phyloP scores from a whole-genome alignment of 53 echinoderm and acorn worm genomes.

The Hippasteria phrygiana region DNA sequence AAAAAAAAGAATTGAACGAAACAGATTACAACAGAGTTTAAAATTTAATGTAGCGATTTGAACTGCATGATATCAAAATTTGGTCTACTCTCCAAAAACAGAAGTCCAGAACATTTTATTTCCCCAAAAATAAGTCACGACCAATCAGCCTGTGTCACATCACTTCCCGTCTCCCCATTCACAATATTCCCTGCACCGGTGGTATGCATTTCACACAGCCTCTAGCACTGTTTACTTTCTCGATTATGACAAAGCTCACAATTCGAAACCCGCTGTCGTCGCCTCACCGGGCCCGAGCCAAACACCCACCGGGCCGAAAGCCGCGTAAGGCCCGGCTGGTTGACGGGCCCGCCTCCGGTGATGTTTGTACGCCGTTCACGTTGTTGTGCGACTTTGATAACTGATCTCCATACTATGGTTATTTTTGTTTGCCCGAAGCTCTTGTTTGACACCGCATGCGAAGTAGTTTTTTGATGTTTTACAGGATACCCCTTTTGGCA shows the following conservation, averaged over 20 bases:
- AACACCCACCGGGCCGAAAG: conserved; percentile 42
- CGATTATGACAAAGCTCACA: conserved; percentile 34
- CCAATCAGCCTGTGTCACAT: conserved; percentile 37
- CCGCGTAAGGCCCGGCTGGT: conserved; percentile 21
- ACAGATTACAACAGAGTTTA: background rate
- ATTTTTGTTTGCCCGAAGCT: conserved; percentile 46
- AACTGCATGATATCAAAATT: background rate
- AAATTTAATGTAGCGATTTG: background rate
- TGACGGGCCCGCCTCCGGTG: background rate
- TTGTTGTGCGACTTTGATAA: background rate
- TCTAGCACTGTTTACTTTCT: conserved; percentile 62
- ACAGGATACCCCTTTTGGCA: background rate
- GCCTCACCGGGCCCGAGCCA: conserved; percentile 25
- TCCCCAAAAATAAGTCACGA: conserved; percentile 5
- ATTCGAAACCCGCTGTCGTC: background rate
- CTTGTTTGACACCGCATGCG: conserved; percentile 57
- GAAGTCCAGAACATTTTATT: background rate
- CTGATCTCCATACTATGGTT: conserved; percentile 18
- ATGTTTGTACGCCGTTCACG: background rate
- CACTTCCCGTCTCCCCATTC: conserved; percentile 35
- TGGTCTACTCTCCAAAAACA: background rate
- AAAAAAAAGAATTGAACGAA: background rate
- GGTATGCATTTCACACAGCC: conserved; percentile 50
- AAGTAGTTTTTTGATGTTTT: conserved; percentile 52
- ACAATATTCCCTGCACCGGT: background rate